phyloP scores from a whole-genome alignment of 2,888 invertebrate genomes.

The Pyralis farinalis region DNA sequence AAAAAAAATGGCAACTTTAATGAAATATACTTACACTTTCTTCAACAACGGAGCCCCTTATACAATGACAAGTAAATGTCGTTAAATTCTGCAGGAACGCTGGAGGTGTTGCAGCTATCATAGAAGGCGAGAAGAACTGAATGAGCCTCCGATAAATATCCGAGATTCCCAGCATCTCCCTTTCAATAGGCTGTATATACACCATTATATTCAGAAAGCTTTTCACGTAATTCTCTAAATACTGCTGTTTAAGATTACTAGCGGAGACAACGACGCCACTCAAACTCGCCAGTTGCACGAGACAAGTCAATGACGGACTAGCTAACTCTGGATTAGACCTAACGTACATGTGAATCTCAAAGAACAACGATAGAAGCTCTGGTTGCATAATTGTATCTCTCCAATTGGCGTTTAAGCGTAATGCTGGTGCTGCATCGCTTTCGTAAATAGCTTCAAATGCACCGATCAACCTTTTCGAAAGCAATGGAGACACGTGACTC shows the following conservation, averaged over 20 bases:
- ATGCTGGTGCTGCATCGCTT: conserved; percentile 82
- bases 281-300: conserved; percentile 86
- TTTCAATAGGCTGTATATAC: conserved; percentile 61
- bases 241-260: conserved; percentile 60
- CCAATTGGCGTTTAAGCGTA: conserved; percentile 86
- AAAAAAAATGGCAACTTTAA: too few relatives aligned
- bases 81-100: conserved; percentile 68
- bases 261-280: conserved; percentile 62
- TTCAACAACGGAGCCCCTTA: conserved; percentile 65
- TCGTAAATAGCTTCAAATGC: conserved; percentile 86
- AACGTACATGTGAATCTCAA: conserved; percentile 91
- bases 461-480: conserved; percentile 86
- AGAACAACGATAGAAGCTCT: conserved; percentile 88
- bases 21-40: conserved; percentile 58
- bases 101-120: conserved; percentile 62
- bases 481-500: conserved; percentile 87
- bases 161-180: conserved; percentile 68
- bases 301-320: conserved; percentile 89
- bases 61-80: conserved; percentile 63
- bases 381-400: conserved; percentile 88
- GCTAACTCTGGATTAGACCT: conserved; percentile 87
- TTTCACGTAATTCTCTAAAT: conserved; percentile 68
- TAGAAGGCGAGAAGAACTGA: conserved; percentile 63
- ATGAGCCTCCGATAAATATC: conserved; percentile 69
- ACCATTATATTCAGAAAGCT: conserved; percentile 67